Evolutionary conservation across 2,888 invertebrate species (phyloP).

Genomic region (Ichneumoninae sp.): DNA sequence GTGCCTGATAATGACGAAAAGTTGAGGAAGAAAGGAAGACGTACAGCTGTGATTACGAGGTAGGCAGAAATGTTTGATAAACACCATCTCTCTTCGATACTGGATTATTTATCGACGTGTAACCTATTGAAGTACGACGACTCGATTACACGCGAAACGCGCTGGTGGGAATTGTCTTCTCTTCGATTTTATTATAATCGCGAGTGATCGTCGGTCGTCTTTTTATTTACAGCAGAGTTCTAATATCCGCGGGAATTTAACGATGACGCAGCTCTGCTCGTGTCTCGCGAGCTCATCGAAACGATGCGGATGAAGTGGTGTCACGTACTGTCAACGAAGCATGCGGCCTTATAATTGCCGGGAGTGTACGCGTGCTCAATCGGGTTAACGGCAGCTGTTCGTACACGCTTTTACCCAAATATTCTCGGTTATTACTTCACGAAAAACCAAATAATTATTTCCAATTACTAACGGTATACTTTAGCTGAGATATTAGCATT

Average conservation of each 20-base stretch:
- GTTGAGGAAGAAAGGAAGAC: constrained; percentile 49
- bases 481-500: neutral
- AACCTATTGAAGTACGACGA: neutral
- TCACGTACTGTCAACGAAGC: constrained; percentile 26
- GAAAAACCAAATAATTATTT: neutral
- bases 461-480: neutral
- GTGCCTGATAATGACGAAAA: constrained; percentile 55
- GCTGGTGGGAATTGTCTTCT: neutral
- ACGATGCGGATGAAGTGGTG: constrained; percentile 16
- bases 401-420: constrained; percentile 5
- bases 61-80: constrained; percentile 13
- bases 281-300: neutral
- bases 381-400: constrained; percentile 51
- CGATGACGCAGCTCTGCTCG: neutral
- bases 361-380: constrained; percentile 5
- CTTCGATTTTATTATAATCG: neutral
- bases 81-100: neutral
- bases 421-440: neutral
- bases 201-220: neutral
- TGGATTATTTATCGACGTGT: neutral
- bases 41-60: constrained; percentile 52
- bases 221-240: neutral
- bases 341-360: constrained; percentile 46
- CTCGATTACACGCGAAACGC: neutral
- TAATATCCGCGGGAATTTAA: neutral